Evolutionary conservation across 2,113 vertebrate species (phyloP), one percentile per base, ranked within the genome.

Genomic region (Ursus arctos): DNA sequence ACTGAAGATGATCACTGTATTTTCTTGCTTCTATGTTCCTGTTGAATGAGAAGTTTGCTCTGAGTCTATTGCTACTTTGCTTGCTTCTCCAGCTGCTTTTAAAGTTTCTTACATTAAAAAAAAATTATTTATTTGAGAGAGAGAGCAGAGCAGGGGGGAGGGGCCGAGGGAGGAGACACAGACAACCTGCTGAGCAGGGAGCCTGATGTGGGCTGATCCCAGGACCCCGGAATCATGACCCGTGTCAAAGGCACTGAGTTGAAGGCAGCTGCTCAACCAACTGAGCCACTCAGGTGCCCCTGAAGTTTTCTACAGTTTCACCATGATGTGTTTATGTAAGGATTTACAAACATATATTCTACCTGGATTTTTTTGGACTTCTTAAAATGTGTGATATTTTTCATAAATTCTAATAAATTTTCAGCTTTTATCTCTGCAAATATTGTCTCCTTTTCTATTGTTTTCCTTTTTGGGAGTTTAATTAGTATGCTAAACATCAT

Each of bases 351-450:
- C 26, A 79, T 19, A 94, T 15, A 80, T 72, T 91, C 24, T 79
- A 43, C 59, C 31, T 65, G 89, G 22, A 83, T 63, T 67, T 19
- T 69, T 77, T 71, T n/a, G 7, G 12, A n/a, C 61, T 26, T 74
- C 31, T 80, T 72, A 49, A 94, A 63, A 65, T 89, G 8, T 93
- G 82, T 74, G 72, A 67, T 88, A 16, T 47, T 81, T 93, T 95
- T 81, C 2, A 51, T n/a, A 72, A 77, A 43, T 36, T 80, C 22
- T 69, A 18, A 47, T 24, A 97, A 74, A 36, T 83, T 79, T 91
- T 47, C 6, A 88, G 77, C 21, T 36, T 88, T 88, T 57, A 65
- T 69, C 18, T 91, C 92, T 96, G 53, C 21, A 82, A 76, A 77
- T 43, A 33, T 13, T 63, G 28, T 26, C 36, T 79, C 40, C 19